Evolutionary conservation across 1,140 invertebrate species (phyloP).

Genomic region (Bombus pascuorum): DNA sequence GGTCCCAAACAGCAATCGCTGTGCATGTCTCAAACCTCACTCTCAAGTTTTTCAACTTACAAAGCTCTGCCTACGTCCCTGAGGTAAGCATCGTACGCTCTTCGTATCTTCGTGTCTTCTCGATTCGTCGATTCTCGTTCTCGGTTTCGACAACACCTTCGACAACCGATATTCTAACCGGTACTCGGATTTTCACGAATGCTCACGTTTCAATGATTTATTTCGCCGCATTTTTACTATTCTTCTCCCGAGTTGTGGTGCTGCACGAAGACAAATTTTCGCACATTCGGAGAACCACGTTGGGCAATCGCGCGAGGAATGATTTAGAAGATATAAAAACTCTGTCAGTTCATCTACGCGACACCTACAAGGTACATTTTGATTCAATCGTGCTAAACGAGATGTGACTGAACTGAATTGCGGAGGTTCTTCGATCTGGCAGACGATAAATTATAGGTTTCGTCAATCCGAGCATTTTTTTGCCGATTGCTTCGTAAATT

Average conservation of each 20-base stretch:
- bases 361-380: neutral
- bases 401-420: neutral
- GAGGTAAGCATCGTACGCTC: conserved; percentile 53
- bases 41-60: conserved; percentile 61
- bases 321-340: neutral
- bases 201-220: neutral
- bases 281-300: neutral
- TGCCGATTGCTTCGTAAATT: neutral
- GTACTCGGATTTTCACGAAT: neutral
- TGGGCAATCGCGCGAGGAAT: neutral
- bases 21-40: conserved; percentile 68
- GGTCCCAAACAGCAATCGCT: conserved; percentile 62
- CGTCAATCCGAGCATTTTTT: neutral
- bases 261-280: neutral
- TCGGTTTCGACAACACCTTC: neutral
- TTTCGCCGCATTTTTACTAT: neutral
- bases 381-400: neutral
- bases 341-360: neutral
- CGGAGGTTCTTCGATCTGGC: neutral
- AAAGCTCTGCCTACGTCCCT: conserved; percentile 69
- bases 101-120: neutral
- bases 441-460: neutral
- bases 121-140: neutral
- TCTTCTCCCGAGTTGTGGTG: too few species aligned
- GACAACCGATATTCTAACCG: neutral